Evolutionary conservation across 2,888 invertebrate species (phyloP).

Genomic region (Caenorhabditis auriculariae): DNA sequence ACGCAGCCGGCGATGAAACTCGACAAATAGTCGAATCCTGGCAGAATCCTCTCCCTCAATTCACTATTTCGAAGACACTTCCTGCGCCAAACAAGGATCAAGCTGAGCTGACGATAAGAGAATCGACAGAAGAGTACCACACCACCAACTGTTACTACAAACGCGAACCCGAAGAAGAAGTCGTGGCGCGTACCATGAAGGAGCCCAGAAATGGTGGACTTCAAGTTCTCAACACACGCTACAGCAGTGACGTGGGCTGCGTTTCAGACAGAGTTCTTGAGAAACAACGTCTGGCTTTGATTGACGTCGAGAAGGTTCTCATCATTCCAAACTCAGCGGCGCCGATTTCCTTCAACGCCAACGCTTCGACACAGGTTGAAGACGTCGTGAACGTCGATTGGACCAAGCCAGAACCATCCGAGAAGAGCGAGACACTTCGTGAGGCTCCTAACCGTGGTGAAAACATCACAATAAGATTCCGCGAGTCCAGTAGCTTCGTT

Average conservation of each 20-base stretch:
- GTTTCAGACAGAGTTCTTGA: conserved; percentile 22
- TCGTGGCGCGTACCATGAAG: conserved; percentile 20
- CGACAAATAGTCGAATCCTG: conserved; percentile 22
- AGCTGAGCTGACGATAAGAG: conserved; percentile 24
- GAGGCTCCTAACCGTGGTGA: conserved; percentile 36
- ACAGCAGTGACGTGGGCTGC: conserved; percentile 15
- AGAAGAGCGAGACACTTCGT: conserved; percentile 13
- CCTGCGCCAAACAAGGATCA: conserved; percentile 26
- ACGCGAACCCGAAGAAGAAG: conserved; percentile 23
- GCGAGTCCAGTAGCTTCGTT: conserved; percentile 34
- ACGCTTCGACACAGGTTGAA: conserved; percentile 13
- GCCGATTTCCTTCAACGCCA: conserved; percentile 8
- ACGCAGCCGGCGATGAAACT: conserved; percentile 12
- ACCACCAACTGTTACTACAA: conserved; percentile 48
- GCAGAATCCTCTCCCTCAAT: conserved; percentile 13
- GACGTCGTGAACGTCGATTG: conserved; percentile 15
- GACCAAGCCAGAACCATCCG: conserved; percentile 9
- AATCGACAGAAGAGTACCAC: conserved; percentile 42
- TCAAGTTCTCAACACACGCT: conserved; percentile 23
- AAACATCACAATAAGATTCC: conserved; percentile 16
- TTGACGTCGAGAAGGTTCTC: conserved; percentile 27
- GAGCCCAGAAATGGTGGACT: conserved; percentile 44
- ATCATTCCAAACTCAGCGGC: conserved; percentile 28
- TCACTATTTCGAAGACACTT: conserved; percentile 20
- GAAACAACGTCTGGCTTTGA: conserved; percentile 30